A percentile compares a stretch with the other conserved stretches of the same genome.
phyloP scores from a whole-genome alignment of 2,888 invertebrate genomes.

The Caenorhabditis sulstoni region DNA sequence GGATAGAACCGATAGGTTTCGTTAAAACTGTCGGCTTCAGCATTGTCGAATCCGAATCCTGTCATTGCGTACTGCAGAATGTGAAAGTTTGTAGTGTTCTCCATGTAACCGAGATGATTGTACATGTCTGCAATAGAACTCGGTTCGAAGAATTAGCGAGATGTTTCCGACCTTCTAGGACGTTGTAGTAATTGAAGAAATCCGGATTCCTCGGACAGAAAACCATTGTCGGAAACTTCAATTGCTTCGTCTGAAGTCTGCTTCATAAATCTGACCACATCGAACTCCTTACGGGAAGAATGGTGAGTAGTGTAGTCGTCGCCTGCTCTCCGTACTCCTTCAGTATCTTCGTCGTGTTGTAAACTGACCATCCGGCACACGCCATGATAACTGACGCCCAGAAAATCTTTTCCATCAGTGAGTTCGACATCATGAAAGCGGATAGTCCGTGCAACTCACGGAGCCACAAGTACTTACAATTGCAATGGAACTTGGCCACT shows the following conservation, averaged over 20 bases:
- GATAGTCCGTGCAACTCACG: slow-evolving; percentile 65
- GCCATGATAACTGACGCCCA: slow-evolving; percentile 56
- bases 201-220: slow-evolving; percentile 66
- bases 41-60: slow-evolving; percentile 56
- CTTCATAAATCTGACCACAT: not conserved
- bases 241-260: slow-evolving; percentile 38
- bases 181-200: slow-evolving; percentile 59
- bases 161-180: slow-evolving; percentile 46
- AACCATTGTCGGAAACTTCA: slow-evolving; percentile 63
- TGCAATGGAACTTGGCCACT: slow-evolving; percentile 62
- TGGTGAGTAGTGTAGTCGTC: slow-evolving; percentile 61
- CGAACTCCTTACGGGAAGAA: slow-evolving; percentile 47
- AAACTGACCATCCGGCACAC: slow-evolving; percentile 56
- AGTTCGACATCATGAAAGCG: slow-evolving; percentile 67
- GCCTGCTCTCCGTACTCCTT: slow-evolving; percentile 56
- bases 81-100: slow-evolving; percentile 48
- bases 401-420: slow-evolving; percentile 54
- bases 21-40: slow-evolving; percentile 42
- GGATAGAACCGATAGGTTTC: slow-evolving; percentile 43
- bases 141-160: not conserved
- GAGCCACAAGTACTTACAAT: slow-evolving; percentile 65
- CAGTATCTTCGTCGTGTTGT: slow-evolving; percentile 57
- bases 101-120: slow-evolving; percentile 47
- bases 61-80: slow-evolving; percentile 56
- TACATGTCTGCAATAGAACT: slow-evolving; percentile 51